Evolutionary conservation across 2,888 invertebrate genomes (phyloP).

Genomic region (Hyposoter didymator): DNA sequence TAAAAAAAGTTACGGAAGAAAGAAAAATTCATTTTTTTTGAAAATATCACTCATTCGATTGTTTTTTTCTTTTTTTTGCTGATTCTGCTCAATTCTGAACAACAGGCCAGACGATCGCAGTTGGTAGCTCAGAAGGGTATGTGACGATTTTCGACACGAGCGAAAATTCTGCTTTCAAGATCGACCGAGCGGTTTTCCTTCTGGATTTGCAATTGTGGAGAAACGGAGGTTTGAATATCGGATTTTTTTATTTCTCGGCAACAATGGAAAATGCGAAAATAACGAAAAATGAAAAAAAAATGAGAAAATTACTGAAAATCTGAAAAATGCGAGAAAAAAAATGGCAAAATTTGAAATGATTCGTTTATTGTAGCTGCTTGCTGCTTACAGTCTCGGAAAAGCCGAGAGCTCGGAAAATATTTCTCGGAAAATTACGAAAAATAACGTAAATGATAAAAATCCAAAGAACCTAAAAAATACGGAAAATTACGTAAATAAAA

Average conservation of each 20-base stretch:
- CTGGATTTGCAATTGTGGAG: constrained; percentile 70
- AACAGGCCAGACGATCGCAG: constrained; percentile 74
- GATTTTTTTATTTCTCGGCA: not conserved
- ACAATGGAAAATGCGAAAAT: too few relatives aligned
- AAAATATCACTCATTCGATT: not conserved
- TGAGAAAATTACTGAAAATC: too few relatives aligned
- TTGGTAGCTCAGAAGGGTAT: constrained; percentile 76
- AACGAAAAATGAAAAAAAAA: too few relatives aligned
- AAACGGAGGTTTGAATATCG: constrained; percentile 57
- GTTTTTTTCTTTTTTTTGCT: not conserved
- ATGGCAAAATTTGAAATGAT: not conserved
- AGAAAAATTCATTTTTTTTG: not conserved
- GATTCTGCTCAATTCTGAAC: not conserved
- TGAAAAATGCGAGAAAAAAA: too few relatives aligned
- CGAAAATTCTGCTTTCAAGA: constrained; percentile 60
- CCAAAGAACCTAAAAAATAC: too few relatives aligned
- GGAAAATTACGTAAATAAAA: too few relatives aligned
- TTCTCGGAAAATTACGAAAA: too few relatives aligned
- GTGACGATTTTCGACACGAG: constrained; percentile 73
- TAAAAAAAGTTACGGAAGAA: too few relatives aligned
- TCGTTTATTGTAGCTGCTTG: constrained; percentile 21
- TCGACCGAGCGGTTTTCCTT: constrained; percentile 72
- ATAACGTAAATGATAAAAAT: too few relatives aligned
- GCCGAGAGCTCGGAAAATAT: too few relatives aligned
- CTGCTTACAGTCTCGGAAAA: constrained; percentile 60